phyloP scores from a whole-genome alignment of 2,113 vertebrate genomes.

The Hemichromis elongatus region DNA sequence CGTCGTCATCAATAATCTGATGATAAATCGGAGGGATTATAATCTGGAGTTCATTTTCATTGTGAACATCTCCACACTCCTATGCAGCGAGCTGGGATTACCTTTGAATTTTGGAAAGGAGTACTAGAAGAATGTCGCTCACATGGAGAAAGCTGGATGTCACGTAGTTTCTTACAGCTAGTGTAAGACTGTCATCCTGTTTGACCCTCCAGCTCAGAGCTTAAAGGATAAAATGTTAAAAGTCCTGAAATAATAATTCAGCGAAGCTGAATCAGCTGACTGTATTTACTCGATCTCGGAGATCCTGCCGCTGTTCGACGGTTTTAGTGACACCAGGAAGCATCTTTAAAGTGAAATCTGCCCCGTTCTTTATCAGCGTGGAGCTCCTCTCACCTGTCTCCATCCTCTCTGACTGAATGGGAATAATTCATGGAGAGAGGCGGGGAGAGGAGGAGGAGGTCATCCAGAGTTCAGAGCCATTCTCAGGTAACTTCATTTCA shows the following conservation, averaged over 20 bases:
- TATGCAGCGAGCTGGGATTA: no score
- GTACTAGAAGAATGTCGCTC: no score
- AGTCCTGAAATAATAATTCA: background rate
- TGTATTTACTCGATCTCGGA: background rate
- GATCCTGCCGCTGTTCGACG: accelerated
- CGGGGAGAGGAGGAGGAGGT: conserved; percentile 68
- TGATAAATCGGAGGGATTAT: background rate
- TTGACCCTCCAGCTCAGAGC: background rate
- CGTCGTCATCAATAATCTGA: background rate
- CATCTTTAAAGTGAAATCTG: background rate
- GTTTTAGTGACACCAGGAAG: background rate
- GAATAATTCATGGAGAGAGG: background rate
- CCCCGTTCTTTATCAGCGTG: background rate
- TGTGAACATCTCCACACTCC: no score
- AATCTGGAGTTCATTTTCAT: background rate
- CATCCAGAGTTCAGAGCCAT: conserved; percentile 87
- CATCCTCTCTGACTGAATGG: background rate
- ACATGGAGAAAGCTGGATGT: no score
- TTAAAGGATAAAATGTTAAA: background rate
- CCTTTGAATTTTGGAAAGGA: no score
- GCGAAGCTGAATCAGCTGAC: background rate
- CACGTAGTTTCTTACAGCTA: no score
- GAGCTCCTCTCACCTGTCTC: background rate
- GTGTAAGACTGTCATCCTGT: background rate
- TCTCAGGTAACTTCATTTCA: conserved; percentile 89